Conservation (phyloP, 2,888 invertebrate genomes). For the Parnassius smintheus region DNA sequence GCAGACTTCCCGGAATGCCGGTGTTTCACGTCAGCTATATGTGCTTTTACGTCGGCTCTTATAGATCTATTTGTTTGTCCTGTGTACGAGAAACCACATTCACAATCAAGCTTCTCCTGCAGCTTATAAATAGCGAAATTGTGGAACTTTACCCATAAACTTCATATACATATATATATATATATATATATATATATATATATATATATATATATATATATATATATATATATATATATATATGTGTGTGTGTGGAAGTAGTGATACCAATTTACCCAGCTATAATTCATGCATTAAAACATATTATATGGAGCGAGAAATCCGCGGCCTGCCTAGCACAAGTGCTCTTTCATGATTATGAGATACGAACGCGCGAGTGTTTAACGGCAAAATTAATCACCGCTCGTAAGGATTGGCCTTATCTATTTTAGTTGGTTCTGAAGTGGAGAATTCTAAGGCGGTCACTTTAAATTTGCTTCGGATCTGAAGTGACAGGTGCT, state of each 20-base stretch:
- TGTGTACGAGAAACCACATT: too few relatives aligned
- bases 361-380: conserved; percentile 53
- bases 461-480: conserved; percentile 29
- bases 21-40: too few relatives aligned
- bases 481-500: conserved; percentile 27
- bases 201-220: neutral
- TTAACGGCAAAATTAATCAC: conserved; percentile 48
- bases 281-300: conserved; percentile 54
- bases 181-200: neutral
- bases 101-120: too few relatives aligned
- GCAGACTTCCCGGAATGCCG: too few relatives aligned
- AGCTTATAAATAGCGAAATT: too few relatives aligned
- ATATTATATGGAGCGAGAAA: conserved; percentile 61
- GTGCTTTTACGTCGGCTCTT: too few relatives aligned
- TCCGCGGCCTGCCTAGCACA: conserved; percentile 46
- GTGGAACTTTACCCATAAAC: conserved; percentile 10
- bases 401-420: conserved; percentile 30
- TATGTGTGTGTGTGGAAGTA: conserved; percentile 16
- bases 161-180: neutral
- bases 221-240: neutral
- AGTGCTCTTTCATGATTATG: conserved; percentile 63
- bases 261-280: conserved; percentile 54
- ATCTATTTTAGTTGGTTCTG: conserved; percentile 33
- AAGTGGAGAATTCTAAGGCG: conserved; percentile 28
- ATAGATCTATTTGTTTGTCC: too few relatives aligned